phyloP scores from a whole-genome alignment of 2,113 vertebrate genomes.

The Ascaphus truei region DNA sequence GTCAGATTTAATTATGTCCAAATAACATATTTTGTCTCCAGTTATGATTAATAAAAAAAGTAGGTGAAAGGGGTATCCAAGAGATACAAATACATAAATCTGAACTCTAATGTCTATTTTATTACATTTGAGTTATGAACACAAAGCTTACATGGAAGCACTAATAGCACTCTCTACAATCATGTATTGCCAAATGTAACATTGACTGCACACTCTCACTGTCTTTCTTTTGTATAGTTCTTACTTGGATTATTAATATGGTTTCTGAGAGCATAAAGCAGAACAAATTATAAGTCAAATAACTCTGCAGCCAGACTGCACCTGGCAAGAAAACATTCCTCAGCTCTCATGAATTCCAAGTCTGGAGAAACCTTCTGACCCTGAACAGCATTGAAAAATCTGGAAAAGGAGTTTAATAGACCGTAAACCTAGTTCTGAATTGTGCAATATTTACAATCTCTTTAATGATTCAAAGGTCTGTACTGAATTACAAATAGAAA shows the following conservation, averaged over 20 bases:
- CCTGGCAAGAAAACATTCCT: constrained; percentile 26
- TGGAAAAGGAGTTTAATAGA: constrained; percentile 30
- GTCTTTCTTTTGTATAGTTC: background rate
- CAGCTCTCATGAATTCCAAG: constrained; percentile 12
- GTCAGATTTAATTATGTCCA: too few relatives aligned
- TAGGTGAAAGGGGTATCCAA: too few relatives aligned
- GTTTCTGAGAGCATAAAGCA: constrained; percentile 5
- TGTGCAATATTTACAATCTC: constrained; percentile 58
- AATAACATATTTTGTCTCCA: too few relatives aligned
- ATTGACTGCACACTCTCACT: background rate
- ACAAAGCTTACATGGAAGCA: too few relatives aligned
- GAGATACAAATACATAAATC: too few relatives aligned
- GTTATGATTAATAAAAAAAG: too few relatives aligned
- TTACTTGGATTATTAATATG: constrained; percentile 7
- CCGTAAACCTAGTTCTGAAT: constrained; percentile 38
- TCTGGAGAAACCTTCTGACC: constrained; percentile 24
- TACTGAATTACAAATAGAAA: constrained; percentile 63
- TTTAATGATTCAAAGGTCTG: constrained; percentile 59
- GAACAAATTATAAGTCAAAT: background rate
- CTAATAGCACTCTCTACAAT: too few relatives aligned
- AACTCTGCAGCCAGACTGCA: constrained; percentile 1
- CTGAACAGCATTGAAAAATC: constrained; percentile 35
- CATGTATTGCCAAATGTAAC: background rate
- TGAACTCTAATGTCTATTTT: too few relatives aligned
- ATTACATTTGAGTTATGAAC: too few relatives aligned